Percentiles rank a stretch among this genome's conserved stretches.
These are phyloP conservation scores for Cryptocephalus primarius DNA, from an alignment of 2,888 invertebrate genomes.

Conservation along the genomic window DNA sequence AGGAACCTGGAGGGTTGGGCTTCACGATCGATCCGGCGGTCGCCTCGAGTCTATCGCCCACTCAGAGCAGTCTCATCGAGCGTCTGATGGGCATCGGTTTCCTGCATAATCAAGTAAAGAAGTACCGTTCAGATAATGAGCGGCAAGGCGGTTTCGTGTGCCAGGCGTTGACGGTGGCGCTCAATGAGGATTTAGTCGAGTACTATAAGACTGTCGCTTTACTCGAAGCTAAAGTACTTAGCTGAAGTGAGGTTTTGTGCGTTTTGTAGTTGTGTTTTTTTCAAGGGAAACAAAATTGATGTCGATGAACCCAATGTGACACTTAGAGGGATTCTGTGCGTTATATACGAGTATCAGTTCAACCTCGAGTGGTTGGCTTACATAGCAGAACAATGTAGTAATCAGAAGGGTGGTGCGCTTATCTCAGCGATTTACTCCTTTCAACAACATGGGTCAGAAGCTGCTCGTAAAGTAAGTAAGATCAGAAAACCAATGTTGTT, in stretches of 20 bases:
- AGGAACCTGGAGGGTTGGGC: conserved; percentile 49
- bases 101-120: conserved; percentile 65
- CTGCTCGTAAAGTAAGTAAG: conserved; percentile 43
- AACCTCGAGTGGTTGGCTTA: conserved; percentile 74
- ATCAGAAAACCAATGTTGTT: no score
- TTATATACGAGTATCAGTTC: conserved; percentile 69
- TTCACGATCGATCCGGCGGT: conserved; percentile 50
- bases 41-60: conserved; percentile 41
- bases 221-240: conserved; percentile 70
- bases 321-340: conserved; percentile 54
- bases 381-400: conserved; percentile 71
- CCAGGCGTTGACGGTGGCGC: conserved; percentile 75
- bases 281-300: conserved; percentile 24
- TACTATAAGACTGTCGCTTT: conserved; percentile 83
- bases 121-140: conserved; percentile 65
- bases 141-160: conserved; percentile 60
- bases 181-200: conserved; percentile 75
- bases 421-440: conserved; percentile 77
- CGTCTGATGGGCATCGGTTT: conserved; percentile 77
- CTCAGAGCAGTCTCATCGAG: conserved; percentile 51
- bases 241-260: no score
- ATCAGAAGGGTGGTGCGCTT: conserved; percentile 77
- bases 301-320: conserved; percentile 40
- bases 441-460: conserved; percentile 68
- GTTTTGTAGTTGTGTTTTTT: no score